A percentile compares a stretch with the other conserved stretches of the same genome.
Evolutionary conservation across 2,797 vertebrate genomes (phyloP).

Genomic region (Chaunax sp.): DNA sequence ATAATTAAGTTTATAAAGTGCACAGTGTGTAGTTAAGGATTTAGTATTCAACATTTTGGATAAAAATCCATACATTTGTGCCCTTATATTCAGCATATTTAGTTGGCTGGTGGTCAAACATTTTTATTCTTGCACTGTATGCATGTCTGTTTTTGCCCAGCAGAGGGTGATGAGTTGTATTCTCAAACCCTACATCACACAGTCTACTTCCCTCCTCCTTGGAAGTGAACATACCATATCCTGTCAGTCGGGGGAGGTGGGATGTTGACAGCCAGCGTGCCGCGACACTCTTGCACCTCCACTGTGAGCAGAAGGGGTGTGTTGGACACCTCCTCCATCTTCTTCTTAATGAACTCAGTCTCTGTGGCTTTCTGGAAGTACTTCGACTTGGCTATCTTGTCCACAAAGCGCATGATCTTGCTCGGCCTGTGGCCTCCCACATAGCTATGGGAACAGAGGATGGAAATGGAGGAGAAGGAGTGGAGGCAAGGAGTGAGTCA

Average conservation of each 20-base stretch:
- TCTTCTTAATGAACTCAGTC: conserved; percentile 99
- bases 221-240: conserved; percentile 88
- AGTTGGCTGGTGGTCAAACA: neutral
- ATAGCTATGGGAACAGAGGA: conserved; percentile 80
- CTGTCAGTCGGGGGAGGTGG: conserved; percentile 97
- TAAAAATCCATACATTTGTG: neutral
- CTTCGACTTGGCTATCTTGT: conserved; percentile 99
- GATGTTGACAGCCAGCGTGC: conserved; percentile 95
- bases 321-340: conserved; percentile 98
- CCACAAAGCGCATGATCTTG: conserved; percentile 99
- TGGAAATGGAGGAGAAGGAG: conserved; percentile 35
- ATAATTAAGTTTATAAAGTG: no score
- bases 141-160: conserved; percentile 56
- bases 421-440: conserved; percentile 93
- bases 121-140: conserved; percentile 1
- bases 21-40: no score
- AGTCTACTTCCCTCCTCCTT: conserved; percentile 16
- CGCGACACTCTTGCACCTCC: conserved; percentile 95
- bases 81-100: conserved; percentile 9
- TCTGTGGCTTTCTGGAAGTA: conserved; percentile 99
- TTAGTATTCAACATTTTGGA: no score
- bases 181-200: conserved; percentile 20
- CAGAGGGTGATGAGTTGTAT: conserved; percentile 59
- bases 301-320: conserved; percentile 97
- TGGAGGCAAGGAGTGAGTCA: conserved; percentile 68